Percentiles rank a stretch among this genome's conserved stretches.
Conservation (phyloP, 2,888 invertebrate species). For the Oxyteleia sp. region DNA sequence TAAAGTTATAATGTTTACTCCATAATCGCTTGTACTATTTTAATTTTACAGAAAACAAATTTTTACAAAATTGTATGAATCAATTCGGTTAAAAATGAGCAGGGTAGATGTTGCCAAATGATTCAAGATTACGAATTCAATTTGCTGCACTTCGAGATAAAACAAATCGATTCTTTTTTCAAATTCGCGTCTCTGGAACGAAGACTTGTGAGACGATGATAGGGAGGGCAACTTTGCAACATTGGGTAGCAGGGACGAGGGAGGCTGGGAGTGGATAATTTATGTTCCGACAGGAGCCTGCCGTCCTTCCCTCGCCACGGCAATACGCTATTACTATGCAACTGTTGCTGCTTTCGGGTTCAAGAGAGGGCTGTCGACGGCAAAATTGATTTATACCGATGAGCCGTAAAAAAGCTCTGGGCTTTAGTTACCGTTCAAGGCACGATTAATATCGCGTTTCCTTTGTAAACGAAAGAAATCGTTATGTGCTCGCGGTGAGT, state of each 20-base stretch:
- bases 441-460: conserved; percentile 71
- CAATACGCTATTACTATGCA: conserved; percentile 74
- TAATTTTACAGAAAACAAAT: too few species aligned
- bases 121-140: conserved; percentile 61
- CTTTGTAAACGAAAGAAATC: too few species aligned
- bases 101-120: conserved; percentile 47
- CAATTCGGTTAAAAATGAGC: conserved; percentile 12
- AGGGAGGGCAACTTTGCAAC: conserved; percentile 53
- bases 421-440: conserved; percentile 62
- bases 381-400: conserved; percentile 74
- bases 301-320: conserved; percentile 50
- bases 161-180: conserved; percentile 63
- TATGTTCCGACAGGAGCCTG: conserved; percentile 72
- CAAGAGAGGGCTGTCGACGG: conserved; percentile 72
- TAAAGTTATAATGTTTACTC: too few species aligned
- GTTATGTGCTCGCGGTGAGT: too few species aligned
- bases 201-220: conserved; percentile 52
- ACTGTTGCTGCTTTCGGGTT: conserved; percentile 75
- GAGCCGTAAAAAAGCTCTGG: conserved; percentile 72
- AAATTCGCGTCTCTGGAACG: conserved; percentile 39
- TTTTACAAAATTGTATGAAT: background rate
- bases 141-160: conserved; percentile 58
- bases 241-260: conserved; percentile 33
- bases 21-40: too few species aligned
- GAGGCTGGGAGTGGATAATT: conserved; percentile 71